phyloP scores from a whole-genome alignment of 1,140 invertebrate genomes.

The Globodera ellingtonae region DNA sequence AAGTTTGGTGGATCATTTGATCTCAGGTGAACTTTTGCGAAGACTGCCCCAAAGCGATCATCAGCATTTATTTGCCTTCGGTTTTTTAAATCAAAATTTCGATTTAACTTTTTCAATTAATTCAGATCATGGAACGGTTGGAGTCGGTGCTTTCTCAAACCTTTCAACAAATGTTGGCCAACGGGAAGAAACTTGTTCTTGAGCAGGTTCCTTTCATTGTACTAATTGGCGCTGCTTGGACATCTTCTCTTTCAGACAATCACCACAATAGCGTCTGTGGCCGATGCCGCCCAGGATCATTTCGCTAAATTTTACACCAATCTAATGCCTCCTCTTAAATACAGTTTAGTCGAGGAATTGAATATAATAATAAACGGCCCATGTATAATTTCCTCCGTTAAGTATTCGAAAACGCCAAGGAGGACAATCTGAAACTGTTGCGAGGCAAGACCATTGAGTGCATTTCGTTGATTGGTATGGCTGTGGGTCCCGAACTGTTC shows the following conservation, averaged over 20 bases:
- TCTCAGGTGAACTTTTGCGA: conserved; percentile 87
- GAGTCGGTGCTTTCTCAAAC: conserved; percentile 87
- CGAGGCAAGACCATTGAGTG: conserved; percentile 91
- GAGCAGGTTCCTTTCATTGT: conserved; percentile 77
- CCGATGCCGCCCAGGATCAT: conserved; percentile 95
- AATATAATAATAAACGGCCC: background rate
- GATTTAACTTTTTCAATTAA: background rate
- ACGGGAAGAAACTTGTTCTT: conserved; percentile 90
- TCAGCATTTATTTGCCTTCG: conserved; percentile 83
- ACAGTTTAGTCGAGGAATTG: conserved; percentile 75
- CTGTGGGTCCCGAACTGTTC: conserved; percentile 94
- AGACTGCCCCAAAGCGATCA: conserved; percentile 89
- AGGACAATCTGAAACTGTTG: conserved; percentile 74
- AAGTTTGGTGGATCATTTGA: background rate
- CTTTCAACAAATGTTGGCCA: conserved; percentile 85
- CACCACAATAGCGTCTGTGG: conserved; percentile 95
- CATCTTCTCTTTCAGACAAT: conserved; percentile 69
- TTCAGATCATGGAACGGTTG: conserved; percentile 82
- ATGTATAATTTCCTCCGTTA: background rate
- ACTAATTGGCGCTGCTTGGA: conserved; percentile 16
- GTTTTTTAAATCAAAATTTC: background rate
- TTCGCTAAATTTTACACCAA: conserved; percentile 75
- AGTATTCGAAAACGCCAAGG: conserved; percentile 75
- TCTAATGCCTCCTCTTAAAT: conserved; percentile 93
- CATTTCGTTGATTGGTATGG: conserved; percentile 94